phyloP scores from a whole-genome alignment of 2,888 invertebrate species.

The Anodontia alba region DNA sequence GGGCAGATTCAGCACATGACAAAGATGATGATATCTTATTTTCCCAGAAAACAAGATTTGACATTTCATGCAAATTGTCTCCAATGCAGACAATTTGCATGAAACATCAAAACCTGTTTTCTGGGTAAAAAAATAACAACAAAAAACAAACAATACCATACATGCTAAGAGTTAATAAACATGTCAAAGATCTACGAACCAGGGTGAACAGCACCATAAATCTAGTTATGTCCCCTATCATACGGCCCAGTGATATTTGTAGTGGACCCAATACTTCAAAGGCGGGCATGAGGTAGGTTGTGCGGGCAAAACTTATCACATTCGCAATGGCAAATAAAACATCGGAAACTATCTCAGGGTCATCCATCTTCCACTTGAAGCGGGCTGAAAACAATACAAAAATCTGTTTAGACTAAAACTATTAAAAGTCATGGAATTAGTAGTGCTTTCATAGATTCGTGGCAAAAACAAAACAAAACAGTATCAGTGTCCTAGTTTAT shows the following conservation, averaged over 20 bases:
- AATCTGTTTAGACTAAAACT: neutral
- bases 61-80: too few species aligned
- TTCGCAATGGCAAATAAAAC: conserved; percentile 85
- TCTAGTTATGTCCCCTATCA: conserved; percentile 85
- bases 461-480: neutral
- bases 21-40: too few species aligned
- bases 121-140: too few species aligned
- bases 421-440: neutral
- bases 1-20: too few species aligned
- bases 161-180: too few species aligned
- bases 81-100: too few species aligned
- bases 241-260: conserved; percentile 84
- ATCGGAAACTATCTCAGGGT: conserved; percentile 85
- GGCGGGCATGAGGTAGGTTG: conserved; percentile 85
- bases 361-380: conserved; percentile 84
- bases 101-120: too few species aligned
- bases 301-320: conserved; percentile 84
- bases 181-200: too few species aligned
- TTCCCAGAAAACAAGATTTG: too few species aligned
- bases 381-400: conserved; percentile 75
- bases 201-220: conserved; percentile 84
- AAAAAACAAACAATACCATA: too few species aligned
- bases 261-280: conserved; percentile 85
- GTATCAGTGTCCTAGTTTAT: too few species aligned
- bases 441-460: neutral